These are phyloP conservation scores for Candoia aspera DNA, from an alignment of 2,113 vertebrate species.

Conservation along the genomic window DNA sequence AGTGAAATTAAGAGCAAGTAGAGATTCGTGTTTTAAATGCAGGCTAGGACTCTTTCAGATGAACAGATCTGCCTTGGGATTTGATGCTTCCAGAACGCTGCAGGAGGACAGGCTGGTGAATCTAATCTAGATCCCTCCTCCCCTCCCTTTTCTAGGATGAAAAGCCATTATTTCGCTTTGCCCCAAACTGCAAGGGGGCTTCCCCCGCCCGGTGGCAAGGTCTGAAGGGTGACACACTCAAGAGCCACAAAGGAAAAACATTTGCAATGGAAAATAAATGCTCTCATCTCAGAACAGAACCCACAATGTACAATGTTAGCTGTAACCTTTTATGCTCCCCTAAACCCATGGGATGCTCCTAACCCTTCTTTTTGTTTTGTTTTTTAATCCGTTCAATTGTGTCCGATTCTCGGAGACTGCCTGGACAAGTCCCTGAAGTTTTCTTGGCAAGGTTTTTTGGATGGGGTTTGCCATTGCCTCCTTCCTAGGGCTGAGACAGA, in stretches of 20 bases:
- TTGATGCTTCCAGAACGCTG: neutral
- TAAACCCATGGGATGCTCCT: too few relatives aligned
- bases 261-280: neutral
- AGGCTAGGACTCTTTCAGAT: neutral
- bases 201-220: neutral
- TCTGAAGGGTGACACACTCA: neutral
- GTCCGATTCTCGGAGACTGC: too few relatives aligned
- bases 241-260: neutral
- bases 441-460: too few relatives aligned
- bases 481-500: too few relatives aligned
- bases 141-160: neutral
- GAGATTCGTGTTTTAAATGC: too few relatives aligned
- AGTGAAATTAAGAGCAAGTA: neutral
- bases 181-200: too few relatives aligned
- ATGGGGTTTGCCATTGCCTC: too few relatives aligned
- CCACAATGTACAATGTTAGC: neutral
- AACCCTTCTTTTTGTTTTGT: too few relatives aligned
- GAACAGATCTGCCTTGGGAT: neutral
- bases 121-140: neutral
- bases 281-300: neutral
- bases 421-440: too few relatives aligned
- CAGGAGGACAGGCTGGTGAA: neutral
- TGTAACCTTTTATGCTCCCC: neutral
- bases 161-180: neutral
- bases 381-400: too few relatives aligned